These are phyloP conservation scores for Tadarida brasiliensis DNA, from an alignment of 2,797 vertebrate species.

Conservation along the genomic window DNA sequence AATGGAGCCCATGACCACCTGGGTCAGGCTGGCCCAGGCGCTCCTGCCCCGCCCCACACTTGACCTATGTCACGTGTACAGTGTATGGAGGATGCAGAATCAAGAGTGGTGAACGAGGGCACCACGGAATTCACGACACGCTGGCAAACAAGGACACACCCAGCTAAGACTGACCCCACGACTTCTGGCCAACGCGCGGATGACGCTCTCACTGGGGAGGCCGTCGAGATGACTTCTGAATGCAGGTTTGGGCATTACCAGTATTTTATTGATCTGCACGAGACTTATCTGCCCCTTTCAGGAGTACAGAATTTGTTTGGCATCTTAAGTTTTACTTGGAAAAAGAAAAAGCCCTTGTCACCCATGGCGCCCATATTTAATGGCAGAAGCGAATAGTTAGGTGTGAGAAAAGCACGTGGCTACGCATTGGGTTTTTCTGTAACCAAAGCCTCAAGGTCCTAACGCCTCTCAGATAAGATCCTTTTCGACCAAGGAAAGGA, in stretches of 20 bases:
- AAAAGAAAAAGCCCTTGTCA: neutral
- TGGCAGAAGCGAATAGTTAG: neutral
- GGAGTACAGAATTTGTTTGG: neutral
- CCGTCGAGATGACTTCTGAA: neutral
- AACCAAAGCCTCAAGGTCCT: neutral
- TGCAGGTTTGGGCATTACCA: neutral
- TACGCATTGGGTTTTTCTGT: neutral
- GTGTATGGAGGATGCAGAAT: neutral
- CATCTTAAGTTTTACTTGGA: too few species aligned
- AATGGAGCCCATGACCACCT: neutral
- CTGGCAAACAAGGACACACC: neutral
- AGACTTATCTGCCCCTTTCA: neutral
- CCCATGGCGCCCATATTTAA: neutral
- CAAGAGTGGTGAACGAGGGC: accelerated
- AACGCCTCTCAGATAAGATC: neutral
- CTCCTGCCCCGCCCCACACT: accelerated
- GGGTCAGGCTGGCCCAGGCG: neutral
- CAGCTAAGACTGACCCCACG: accelerated
- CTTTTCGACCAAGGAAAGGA: neutral
- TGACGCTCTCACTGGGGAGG: accelerated
- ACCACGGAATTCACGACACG: accelerated
- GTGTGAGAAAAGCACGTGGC: neutral
- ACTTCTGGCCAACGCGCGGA: neutral
- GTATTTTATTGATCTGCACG: too few species aligned
- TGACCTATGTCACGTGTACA: neutral